A percentile compares a stretch with the other conserved stretches of the same genome.
These are phyloP conservation scores for Miltochrista miniata DNA, from an alignment of 2,888 invertebrate species.

Conservation along the genomic window DNA sequence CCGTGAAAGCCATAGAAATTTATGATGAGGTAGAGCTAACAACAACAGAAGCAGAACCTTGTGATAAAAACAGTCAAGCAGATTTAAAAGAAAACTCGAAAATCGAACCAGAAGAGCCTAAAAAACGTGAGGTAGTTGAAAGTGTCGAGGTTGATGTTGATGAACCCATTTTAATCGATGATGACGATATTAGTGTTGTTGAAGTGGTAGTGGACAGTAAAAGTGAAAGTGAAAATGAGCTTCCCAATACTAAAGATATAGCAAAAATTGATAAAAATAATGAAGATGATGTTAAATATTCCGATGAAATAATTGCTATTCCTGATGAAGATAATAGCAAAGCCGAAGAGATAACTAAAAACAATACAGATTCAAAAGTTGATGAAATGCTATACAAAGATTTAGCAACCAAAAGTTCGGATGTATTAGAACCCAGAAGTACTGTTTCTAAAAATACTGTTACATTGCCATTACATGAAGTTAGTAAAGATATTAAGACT, in stretches of 20 bases:
- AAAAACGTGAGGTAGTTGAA: not conserved
- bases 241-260: not conserved
- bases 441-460: no score
- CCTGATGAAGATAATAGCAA: not conserved
- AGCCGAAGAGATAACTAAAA: not conserved
- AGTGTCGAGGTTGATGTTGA: not conserved
- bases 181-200: constrained; percentile 11
- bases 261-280: not conserved
- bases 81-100: not conserved
- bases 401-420: not conserved
- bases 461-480: not conserved
- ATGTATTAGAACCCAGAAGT: not conserved
- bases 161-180: constrained; percentile 13
- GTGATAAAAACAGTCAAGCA: not conserved
- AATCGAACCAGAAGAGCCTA: not conserved
- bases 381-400: not conserved
- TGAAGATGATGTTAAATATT: not conserved
- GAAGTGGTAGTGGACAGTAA: constrained; percentile 8
- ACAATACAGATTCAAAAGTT: not conserved
- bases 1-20: constrained; percentile 5
- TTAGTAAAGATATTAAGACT: not conserved
- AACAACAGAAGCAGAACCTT: constrained; percentile 5
- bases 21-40: constrained; percentile 8
- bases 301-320: not conserved
- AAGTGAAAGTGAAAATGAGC: not conserved